Base-by-base conservation (phyloP, 2,797 vertebrate genomes). In the Microtus agrestis region DNA sequence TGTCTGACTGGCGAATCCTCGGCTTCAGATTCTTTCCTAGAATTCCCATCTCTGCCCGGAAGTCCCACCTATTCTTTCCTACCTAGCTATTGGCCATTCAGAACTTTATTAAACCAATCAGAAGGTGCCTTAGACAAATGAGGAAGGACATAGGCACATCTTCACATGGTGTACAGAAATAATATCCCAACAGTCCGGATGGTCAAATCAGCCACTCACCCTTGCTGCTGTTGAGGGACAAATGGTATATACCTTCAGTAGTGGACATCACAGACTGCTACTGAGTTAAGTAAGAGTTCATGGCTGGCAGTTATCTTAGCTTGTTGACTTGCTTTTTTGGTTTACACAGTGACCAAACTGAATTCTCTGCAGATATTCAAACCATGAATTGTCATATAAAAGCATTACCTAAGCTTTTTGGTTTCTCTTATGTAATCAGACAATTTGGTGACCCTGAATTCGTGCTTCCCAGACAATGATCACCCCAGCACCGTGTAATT, bases 351-450 rank as follows among this genome's bases (percentile, higher is more conserved):
- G 48, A 78, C 91, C 93, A 46, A 56, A 82, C 73, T 61, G 40
- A 95, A 93, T 67, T 78, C 69, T 73, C 93, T 79, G 54, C 29
- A 59, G 48, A 65, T 85, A 87, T 46, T 59, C 63, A 82, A 74
- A 54, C 67, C 80, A 40, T 12, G 34, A 23, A 46, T 54, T 93
- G 94, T 90, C 37, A 37, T n/a, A 73, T 91, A 63, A 91, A 95
- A 56, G 63, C 23, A 0, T 31, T 25, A 76, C 43, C 78, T 76
- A 31, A 67, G 51, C 54, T 48, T 43, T 92, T 87, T 73, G 48
- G 67, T 77, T 93, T 90, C 51, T 86, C 79, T 87, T 71, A 94
- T 87, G 40, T 43, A 77, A 63, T 6, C 4, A 17, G 48, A 77
- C 43, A 15, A 0, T 48, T 2, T 34, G 59, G 84, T 65, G 46